These are phyloP conservation scores for Halocynthia aurantium DNA, from an alignment of 23 tunicate genomes.

Conservation along the genomic window DNA sequence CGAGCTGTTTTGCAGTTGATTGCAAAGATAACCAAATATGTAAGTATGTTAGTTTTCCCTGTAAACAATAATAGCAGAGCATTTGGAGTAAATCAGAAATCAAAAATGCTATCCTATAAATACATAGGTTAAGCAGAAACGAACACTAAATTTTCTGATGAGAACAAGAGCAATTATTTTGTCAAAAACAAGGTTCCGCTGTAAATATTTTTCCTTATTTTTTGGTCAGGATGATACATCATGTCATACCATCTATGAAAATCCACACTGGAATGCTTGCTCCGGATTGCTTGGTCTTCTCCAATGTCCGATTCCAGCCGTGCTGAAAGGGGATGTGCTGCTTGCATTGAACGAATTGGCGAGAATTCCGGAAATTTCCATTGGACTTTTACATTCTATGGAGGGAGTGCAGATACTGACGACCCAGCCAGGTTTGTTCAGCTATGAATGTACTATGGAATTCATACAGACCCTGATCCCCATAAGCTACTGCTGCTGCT, in stretches of 20 bases:
- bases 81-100: too few species aligned
- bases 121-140: too few species aligned
- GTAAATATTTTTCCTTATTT: background rate
- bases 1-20: slow-evolving; percentile 66
- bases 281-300: slow-evolving; percentile 73
- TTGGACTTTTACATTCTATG: slow-evolving; percentile 52
- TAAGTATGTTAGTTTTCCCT: slow-evolving; percentile 13
- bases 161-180: too few species aligned
- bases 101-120: too few species aligned
- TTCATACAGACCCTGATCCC: too few species aligned
- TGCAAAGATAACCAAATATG: slow-evolving; percentile 56
- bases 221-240: slow-evolving; percentile 75
- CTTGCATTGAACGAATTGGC: slow-evolving; percentile 59
- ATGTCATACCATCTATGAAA: slow-evolving; percentile 60
- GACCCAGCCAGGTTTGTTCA: slow-evolving; percentile 15
- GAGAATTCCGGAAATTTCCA: slow-evolving; percentile 53
- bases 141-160: too few species aligned
- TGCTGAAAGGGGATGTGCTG: slow-evolving; percentile 78
- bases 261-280: slow-evolving; percentile 69
- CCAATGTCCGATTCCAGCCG: slow-evolving; percentile 79
- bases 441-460: background rate
- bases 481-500: too few species aligned
- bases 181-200: background rate
- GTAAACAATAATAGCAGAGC: too few species aligned
- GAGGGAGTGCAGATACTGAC: slow-evolving; percentile 47